phyloP scores from a whole-genome alignment of 2,888 invertebrate genomes.

The Tipula lateralis region DNA sequence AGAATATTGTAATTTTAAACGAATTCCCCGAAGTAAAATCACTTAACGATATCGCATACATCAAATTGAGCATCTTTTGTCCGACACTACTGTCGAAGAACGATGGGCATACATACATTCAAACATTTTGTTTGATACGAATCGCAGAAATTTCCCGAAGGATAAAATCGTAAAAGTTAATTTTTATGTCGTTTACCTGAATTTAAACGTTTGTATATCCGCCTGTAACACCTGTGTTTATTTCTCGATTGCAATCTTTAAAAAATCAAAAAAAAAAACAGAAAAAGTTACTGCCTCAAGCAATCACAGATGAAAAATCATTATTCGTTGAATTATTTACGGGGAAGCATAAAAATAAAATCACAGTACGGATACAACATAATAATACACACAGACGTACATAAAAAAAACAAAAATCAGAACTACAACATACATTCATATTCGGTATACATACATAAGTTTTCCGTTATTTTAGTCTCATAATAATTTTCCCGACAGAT shows the following conservation, averaged over 20 bases:
- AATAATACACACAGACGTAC: neutral
- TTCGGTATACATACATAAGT: neutral
- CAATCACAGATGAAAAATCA: constrained; percentile 11
- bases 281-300: neutral
- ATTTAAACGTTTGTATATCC: neutral
- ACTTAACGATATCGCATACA: no score
- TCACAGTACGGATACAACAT: neutral
- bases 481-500: constrained; percentile 24
- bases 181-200: no score
- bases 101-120: no score
- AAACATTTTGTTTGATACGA: no score
- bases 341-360: neutral
- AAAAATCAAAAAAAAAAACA: no score
- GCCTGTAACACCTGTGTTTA: neutral
- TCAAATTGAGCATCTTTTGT: no score
- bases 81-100: no score
- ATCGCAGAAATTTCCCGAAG: no score
- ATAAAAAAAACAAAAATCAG: neutral
- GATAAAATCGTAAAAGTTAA: no score
- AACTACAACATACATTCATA: neutral
- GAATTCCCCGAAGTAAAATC: no score
- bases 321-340: neutral
- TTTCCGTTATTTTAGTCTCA: constrained; percentile 24
- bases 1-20: no score
- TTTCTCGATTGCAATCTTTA: neutral